Base-by-base conservation (phyloP, 2,888 invertebrate genomes). In the Galeopsomyia nigrocyanea region DNA sequence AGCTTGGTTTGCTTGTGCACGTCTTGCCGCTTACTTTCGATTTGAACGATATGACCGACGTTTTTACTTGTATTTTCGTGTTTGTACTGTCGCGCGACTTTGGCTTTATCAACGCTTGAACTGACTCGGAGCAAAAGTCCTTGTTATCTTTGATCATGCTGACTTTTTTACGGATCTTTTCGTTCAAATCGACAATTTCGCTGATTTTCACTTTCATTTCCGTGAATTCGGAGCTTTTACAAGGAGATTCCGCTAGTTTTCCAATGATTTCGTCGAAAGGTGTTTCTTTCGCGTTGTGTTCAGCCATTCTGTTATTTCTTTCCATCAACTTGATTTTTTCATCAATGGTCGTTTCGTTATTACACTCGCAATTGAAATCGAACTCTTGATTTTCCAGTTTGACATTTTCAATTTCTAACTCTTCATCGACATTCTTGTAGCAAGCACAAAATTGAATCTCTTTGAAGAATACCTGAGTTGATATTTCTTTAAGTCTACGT, bases 151-250 rank as follows among this genome's bases (percentile, higher is more conserved):
- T 19, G 10, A 55, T 26, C 21, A 0, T 13, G 0, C 1, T 58
- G 6, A 63, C 31, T 57, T 72, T 68, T 22, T 67, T 56, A 17
- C 56, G 68, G 22, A 69, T 70, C 31, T 58, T 47, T 16, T 51
- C 31, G 47, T 70, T 70, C 22, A 62, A n/a, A n/a, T 49, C 31
- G 2, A 68, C 53, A 9, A 73, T 66, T 31, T 73, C 69, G 46
- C 14, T 47, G 14, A 73, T 57, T 19, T 67, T 66, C 1, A 26
- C 21, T 17, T 53, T 57, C 13, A 69, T 13, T 13, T 46, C 53
- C 3, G 26, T 46, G 5, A 67, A 50, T 1, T 67, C 58, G 0
- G 62, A n/a, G 0, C 10, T 49, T 14, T 26, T 46, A 16, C n/a
- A 31, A 7, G 55, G 1, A 13, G 39, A 60, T 9, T 17, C 10